Evolutionary conservation across 2,888 invertebrate species (phyloP).

Genomic region (Pandemis heparana): DNA sequence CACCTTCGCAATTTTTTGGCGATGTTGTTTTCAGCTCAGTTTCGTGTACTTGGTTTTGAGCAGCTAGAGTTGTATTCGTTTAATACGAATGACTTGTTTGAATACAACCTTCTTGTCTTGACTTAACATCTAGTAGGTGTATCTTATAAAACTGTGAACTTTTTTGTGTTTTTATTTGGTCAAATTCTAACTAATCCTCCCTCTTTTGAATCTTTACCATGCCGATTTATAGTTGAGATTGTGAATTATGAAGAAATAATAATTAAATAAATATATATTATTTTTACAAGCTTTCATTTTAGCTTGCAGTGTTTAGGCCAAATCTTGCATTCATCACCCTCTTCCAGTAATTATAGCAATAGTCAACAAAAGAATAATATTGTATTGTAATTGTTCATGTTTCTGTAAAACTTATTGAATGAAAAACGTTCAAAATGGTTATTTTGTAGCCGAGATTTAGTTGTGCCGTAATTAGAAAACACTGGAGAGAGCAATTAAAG

Average conservation of each 20-base stretch:
- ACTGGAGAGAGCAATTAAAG: slow-evolving; percentile 35
- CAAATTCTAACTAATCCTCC: too few relatives aligned
- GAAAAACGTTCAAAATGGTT: background rate
- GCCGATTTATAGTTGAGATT: too few relatives aligned
- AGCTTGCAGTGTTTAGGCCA: too few relatives aligned
- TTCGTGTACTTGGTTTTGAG: slow-evolving; percentile 21
- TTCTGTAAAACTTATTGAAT: background rate
- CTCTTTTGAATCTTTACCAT: too few relatives aligned
- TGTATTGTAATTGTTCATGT: too few relatives aligned
- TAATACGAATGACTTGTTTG: background rate
- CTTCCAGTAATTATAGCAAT: too few relatives aligned
- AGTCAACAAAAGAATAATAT: too few relatives aligned
- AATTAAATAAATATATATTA: too few relatives aligned
- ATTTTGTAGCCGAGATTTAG: slow-evolving; percentile 19
- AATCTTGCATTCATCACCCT: too few relatives aligned
- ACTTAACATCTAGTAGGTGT: background rate
- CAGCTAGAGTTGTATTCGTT: slow-evolving; percentile 6
- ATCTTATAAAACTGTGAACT: background rate
- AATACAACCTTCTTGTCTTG: background rate
- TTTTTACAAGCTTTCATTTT: too few relatives aligned
- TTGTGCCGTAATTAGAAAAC: slow-evolving; percentile 35
- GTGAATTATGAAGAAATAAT: too few relatives aligned
- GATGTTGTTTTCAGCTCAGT: slow-evolving; percentile 27
- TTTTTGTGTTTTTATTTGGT: background rate
- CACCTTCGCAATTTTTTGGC: slow-evolving; percentile 47